Evolutionary conservation across 2,888 invertebrate species (phyloP).

Genomic region (Drosophila picticornis): DNA sequence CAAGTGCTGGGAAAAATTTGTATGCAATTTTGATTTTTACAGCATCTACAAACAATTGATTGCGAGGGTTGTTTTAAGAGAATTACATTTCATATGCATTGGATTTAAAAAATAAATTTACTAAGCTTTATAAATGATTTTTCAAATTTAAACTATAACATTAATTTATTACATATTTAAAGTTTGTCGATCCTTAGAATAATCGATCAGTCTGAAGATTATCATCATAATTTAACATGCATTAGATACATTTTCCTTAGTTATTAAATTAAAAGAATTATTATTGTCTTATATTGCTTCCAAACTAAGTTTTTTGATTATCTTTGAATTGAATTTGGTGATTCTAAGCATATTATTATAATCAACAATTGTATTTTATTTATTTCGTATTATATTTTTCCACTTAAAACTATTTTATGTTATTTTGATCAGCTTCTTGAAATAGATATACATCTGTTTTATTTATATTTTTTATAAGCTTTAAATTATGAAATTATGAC

Average conservation of each 20-base stretch:
- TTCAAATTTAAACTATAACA: neutral
- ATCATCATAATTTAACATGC: neutral
- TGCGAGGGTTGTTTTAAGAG: neutral
- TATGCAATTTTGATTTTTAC: neutral
- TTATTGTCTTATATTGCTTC: neutral
- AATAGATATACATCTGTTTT: neutral
- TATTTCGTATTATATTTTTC: neutral
- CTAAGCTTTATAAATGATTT: neutral
- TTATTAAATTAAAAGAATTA: neutral
- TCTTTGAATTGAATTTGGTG: neutral
- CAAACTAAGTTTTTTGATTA: neutral
- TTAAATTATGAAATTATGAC: neutral
- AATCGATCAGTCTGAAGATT: neutral
- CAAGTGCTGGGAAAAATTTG: neutral
- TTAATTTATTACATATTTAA: conserved; percentile 1
- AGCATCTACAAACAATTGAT: neutral
- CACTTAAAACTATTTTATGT: neutral
- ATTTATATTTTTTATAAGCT: neutral
- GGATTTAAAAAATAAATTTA: neutral
- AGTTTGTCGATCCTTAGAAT: neutral
- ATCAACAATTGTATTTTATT: neutral
- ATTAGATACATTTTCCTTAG: neutral
- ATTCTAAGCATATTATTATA: neutral
- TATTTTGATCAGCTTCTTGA: neutral
- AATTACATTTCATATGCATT: neutral